phyloP scores from a whole-genome alignment of 2,797 vertebrate genomes.

The Manis pentadactyla region DNA sequence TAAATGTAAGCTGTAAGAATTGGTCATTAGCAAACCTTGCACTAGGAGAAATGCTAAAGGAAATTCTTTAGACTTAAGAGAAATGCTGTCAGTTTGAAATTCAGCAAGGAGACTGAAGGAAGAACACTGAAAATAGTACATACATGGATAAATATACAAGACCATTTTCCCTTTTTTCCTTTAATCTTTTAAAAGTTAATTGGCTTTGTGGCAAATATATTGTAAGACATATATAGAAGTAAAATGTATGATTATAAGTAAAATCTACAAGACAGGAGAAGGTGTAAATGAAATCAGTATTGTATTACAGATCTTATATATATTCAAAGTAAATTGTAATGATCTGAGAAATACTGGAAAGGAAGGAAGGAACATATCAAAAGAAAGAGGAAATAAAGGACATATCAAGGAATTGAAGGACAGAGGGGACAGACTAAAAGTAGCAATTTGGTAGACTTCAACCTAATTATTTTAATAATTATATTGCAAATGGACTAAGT shows the following conservation, averaged over 20 bases:
- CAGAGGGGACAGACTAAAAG: too few relatives aligned
- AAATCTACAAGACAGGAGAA: not conserved
- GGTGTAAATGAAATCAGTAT: not conserved
- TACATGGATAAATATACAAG: not conserved
- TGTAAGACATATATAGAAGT: not conserved
- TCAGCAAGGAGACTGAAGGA: not conserved
- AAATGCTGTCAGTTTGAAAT: not conserved
- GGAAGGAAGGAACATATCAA: too few relatives aligned
- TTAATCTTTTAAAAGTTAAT: not conserved
- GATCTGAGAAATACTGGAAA: not conserved
- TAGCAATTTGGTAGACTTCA: too few relatives aligned
- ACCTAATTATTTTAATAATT: too few relatives aligned
- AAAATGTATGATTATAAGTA: not conserved
- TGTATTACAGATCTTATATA: not conserved
- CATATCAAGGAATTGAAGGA: too few relatives aligned
- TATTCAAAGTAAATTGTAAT: not conserved
- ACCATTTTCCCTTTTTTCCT: not conserved
- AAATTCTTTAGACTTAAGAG: not conserved
- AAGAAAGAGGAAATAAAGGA: too few relatives aligned
- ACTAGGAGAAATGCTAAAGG: not conserved
- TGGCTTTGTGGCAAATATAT: not conserved
- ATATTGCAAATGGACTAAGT: too few relatives aligned
- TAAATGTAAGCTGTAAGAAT: not conserved
- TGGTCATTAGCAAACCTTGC: not conserved
- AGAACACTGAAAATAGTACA: not conserved